Evolutionary conservation across 2,888 invertebrate species (phyloP), one percentile per base, ranked within the genome.

Genomic region (Zygaena filipendulae): DNA sequence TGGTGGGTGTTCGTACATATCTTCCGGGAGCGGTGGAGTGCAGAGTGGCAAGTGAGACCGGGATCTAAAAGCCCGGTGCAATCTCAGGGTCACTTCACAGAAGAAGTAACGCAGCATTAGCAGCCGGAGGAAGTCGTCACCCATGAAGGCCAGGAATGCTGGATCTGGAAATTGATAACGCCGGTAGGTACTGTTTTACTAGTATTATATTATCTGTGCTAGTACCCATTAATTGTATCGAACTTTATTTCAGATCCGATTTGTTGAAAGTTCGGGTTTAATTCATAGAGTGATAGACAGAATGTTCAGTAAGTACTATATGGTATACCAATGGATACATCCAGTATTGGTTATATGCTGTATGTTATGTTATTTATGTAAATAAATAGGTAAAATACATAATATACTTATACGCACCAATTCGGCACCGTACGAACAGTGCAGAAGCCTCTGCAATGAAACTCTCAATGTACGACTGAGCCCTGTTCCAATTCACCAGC

Each of bases 121-220:
- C 36, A 95, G 83, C 36, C 97, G 87, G 43, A 97, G 83, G 74
- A 96, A 97, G 59, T 97, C 96, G 69, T 97, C 97, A 21, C 95
- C 93, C 74, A 96, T 91, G 74, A 96, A 96, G 70, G 92, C 89
- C 42, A 95, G 79, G 66, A 86, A 88, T 33, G 84, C 83, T 24
- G 83, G 70, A 56, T 88, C 89, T 88, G 56, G 9, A 66, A 70
- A n/a, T n/a, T n/a, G n/a, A n/a, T n/a, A n/a, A n/a, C n/a, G n/a
- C n/a, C n/a, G n/a, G n/a, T 12, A 10, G n/a, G n/a, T 14, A 9
- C 8, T 11, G 5, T 7, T 10, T 18, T n/a, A n/a, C n/a, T n/a
- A n/a, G n/a, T n/a, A n/a, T n/a, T n/a, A n/a, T n/a, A n/a, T n/a
- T n/a, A n/a, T n/a, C n/a, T n/a, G n/a, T n/a, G n/a, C n/a, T n/a